Evolutionary conservation across 2,113 vertebrate genomes (phyloP).

Genomic region (Electrona antarctica): DNA sequence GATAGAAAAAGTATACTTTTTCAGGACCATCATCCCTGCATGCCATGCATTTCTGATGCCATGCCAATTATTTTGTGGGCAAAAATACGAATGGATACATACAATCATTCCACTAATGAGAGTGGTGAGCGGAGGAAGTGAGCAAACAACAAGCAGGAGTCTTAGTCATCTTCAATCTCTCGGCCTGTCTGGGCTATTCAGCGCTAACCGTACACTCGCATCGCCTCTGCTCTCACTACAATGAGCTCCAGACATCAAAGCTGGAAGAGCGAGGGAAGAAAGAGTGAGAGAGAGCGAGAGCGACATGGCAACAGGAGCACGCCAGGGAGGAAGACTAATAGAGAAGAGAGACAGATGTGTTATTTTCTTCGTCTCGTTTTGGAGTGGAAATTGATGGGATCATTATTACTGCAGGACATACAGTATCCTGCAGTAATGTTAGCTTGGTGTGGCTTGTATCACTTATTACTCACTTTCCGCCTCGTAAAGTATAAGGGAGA

Average conservation of each 20-base stretch:
- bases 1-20: too few species aligned
- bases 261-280: slow-evolving; percentile 14
- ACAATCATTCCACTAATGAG: neutral
- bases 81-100: too few species aligned
- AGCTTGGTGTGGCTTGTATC: neutral
- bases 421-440: slow-evolving; percentile 6
- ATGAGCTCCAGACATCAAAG: slow-evolving; percentile 71
- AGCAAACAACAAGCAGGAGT: slow-evolving; percentile 53
- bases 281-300: slow-evolving; percentile 28
- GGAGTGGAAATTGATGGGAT: slow-evolving; percentile 22
- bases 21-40: neutral
- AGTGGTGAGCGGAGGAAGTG: slow-evolving; percentile 7
- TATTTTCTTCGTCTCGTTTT: neutral
- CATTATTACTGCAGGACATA: slow-evolving; percentile 33
- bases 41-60: neutral
- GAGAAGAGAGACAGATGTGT: slow-evolving; percentile 20
- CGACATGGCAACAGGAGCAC: neutral
- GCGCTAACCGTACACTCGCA: slow-evolving; percentile 44
- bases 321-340: slow-evolving; percentile 12
- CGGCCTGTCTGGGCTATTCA: slow-evolving; percentile 51
- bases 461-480: too few species aligned
- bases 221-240: slow-evolving; percentile 52
- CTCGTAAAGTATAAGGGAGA: slow-evolving; percentile 21
- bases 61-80: too few species aligned
- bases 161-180: slow-evolving; percentile 47